phyloP scores from a whole-genome alignment of 1,140 invertebrate species.

The Leptinotarsa defecta region DNA sequence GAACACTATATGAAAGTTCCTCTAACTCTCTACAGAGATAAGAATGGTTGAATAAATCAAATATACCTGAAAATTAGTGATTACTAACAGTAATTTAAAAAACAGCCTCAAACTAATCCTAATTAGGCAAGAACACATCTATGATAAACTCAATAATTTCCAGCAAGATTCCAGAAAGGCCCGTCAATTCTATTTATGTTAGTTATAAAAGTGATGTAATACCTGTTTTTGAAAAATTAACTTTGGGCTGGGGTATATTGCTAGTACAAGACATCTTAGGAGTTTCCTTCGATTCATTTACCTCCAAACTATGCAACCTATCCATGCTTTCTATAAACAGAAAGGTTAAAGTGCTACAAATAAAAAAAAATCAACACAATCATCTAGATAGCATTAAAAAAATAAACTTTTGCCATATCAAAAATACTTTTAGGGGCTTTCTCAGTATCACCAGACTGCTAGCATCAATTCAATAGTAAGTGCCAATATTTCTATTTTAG shows the following conservation, averaged over 20 bases:
- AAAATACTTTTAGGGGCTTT: no score
- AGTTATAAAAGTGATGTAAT: slow-evolving; percentile 21
- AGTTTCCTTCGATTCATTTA: slow-evolving; percentile 42
- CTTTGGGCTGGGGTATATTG: slow-evolving; percentile 51
- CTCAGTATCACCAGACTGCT: no score
- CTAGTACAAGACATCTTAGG: slow-evolving; percentile 46
- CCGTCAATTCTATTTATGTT: neutral
- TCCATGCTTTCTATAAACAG: slow-evolving; percentile 53
- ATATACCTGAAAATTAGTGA: no score
- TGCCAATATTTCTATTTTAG: no score
- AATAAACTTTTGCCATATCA: neutral
- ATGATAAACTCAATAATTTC: no score
- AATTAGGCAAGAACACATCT: no score
- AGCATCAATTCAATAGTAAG: no score
- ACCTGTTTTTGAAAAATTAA: slow-evolving; percentile 49
- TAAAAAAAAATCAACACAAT: slow-evolving; percentile 27
- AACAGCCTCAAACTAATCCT: no score
- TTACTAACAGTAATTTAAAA: no score
- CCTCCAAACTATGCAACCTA: slow-evolving; percentile 46
- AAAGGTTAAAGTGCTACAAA: slow-evolving; percentile 34
- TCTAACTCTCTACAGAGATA: no score
- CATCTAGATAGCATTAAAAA: neutral
- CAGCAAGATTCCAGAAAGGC: neutral
- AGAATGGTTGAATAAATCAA: no score
- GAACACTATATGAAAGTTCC: no score